Evolutionary conservation across 2,888 invertebrate genomes (phyloP).

Genomic region (Aelia acuminata): DNA sequence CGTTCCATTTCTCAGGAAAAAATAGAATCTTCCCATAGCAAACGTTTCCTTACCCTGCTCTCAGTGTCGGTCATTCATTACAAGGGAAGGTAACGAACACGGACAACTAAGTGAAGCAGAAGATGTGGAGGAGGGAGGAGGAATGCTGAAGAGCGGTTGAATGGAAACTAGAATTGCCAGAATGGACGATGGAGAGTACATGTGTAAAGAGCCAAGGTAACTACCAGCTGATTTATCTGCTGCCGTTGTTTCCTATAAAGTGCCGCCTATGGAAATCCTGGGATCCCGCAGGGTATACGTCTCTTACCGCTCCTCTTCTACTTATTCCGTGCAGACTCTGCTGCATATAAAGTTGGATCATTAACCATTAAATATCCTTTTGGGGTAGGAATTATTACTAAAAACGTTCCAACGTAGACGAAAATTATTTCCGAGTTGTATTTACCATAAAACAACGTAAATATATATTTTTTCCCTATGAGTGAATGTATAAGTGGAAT

Average conservation of each 20-base stretch:
- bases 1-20: background rate
- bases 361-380: background rate
- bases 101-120: background rate
- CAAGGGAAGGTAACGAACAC: background rate
- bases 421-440: too few species aligned
- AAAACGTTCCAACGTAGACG: too few species aligned
- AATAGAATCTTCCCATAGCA: background rate
- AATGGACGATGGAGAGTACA: conserved; percentile 21
- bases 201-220: conserved; percentile 25
- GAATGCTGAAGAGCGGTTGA: conserved; percentile 32
- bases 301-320: background rate
- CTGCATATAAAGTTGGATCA: background rate
- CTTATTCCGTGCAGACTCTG: background rate
- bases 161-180: background rate
- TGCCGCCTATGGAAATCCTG: conserved; percentile 35
- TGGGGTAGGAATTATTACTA: too few species aligned
- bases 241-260: background rate
- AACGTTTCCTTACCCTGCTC: background rate
- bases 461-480: too few species aligned
- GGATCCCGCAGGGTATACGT: background rate
- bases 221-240: conserved; percentile 9
- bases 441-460: too few species aligned
- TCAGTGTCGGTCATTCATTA: background rate
- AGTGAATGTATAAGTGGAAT: too few species aligned
- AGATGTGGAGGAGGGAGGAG: background rate